These are phyloP conservation scores for Brachionus plicatilis DNA, from an alignment of 1,140 invertebrate genomes.

Conservation along the genomic window DNA sequence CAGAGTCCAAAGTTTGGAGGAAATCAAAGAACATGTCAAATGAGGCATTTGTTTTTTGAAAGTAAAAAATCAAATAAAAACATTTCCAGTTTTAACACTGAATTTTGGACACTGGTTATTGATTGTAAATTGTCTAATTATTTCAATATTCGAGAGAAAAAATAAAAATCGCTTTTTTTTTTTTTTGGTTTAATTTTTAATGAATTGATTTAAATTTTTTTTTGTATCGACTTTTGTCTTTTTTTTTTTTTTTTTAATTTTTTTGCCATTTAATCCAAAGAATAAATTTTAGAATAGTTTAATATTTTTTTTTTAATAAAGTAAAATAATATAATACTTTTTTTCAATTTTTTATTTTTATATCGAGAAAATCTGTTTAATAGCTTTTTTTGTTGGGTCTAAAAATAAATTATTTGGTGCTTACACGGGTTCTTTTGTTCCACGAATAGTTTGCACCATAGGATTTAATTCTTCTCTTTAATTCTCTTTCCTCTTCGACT, in stretches of 20 bases:
- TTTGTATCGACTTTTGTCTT: neutral
- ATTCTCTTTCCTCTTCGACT: constrained; percentile 68
- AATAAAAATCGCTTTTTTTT: neutral
- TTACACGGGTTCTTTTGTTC: constrained; percentile 85
- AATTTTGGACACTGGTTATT: neutral
- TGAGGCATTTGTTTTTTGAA: neutral
- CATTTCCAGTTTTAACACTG: neutral
- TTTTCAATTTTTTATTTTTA: neutral
- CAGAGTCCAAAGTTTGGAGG: neutral
- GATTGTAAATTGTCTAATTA: neutral
- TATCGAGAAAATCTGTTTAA: neutral
- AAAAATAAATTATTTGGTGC: constrained; percentile 72
- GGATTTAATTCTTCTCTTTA: constrained; percentile 67
- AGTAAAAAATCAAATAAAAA: neutral
- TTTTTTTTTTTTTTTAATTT: neutral
- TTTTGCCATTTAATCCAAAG: neutral
- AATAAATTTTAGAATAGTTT: neutral
- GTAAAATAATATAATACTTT: neutral
- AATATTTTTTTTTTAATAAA: neutral
- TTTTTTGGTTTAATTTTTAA: neutral
- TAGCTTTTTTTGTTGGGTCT: neutral
- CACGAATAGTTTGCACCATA: constrained; percentile 92
- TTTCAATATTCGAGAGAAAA: neutral
- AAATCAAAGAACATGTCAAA: constrained; percentile 26
- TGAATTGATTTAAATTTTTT: neutral